These are phyloP conservation scores for Andrena hattorfiana DNA, from an alignment of 2,888 invertebrate genomes.

Conservation along the genomic window DNA sequence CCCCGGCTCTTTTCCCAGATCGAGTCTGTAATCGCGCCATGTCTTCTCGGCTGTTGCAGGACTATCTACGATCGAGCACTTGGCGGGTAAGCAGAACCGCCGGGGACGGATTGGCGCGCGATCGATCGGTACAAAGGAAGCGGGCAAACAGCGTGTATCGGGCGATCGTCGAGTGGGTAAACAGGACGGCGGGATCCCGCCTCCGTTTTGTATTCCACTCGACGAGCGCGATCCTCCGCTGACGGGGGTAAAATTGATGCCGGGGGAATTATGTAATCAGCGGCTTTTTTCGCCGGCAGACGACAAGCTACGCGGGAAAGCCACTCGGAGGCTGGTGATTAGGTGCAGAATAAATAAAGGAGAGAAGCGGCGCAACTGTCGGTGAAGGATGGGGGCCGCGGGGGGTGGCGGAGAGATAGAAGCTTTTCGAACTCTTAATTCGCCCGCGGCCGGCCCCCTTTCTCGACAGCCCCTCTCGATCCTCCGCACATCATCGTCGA, in stretches of 20 bases:
- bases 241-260: constrained; percentile 42
- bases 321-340: constrained; percentile 62
- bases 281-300: constrained; percentile 32
- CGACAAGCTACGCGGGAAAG: constrained; percentile 51
- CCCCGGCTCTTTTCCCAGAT: not conserved
- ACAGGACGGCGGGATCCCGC: not conserved
- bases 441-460: constrained; percentile 73
- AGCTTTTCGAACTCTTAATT: constrained; percentile 78
- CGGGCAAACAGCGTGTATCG: constrained; percentile 19
- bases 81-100: not conserved
- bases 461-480: constrained; percentile 67
- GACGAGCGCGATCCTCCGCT: not conserved
- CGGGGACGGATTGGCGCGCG: not conserved
- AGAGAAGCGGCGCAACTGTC: constrained; percentile 27
- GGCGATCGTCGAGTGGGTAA: constrained; percentile 19
- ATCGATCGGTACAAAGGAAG: constrained; percentile 10
- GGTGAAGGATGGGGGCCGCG: constrained; percentile 23
- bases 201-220: not conserved
- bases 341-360: constrained; percentile 61
- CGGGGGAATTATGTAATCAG: constrained; percentile 48
- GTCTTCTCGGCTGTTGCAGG: no score
- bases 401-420: constrained; percentile 58
- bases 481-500: constrained; percentile 64
- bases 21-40: no score
- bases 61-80: no score